phyloP scores from a whole-genome alignment of 35 echinoderm and acorn worm species.

The Apostichopus parvimensis region DNA sequence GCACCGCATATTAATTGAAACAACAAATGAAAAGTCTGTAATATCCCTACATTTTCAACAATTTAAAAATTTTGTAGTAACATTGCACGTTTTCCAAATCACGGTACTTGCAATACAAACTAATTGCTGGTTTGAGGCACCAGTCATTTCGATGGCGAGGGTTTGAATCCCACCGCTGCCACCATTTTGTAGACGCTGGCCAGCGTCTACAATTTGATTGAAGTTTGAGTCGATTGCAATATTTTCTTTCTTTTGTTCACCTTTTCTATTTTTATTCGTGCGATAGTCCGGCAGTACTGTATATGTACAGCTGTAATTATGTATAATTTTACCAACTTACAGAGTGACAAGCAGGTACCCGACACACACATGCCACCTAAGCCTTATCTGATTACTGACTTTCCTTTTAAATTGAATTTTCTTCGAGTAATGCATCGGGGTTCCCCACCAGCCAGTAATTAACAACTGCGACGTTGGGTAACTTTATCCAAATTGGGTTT shows the following conservation, averaged over 20 bases:
- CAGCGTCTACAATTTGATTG: no score
- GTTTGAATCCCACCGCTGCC: constrained; percentile 99
- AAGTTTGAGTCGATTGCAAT: no score
- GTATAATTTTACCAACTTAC: neutral
- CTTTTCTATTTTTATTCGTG: no score
- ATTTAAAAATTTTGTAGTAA: no score
- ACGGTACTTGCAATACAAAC: no score
- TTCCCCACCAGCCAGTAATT: neutral
- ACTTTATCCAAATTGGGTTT: neutral
- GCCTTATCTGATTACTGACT: neutral
- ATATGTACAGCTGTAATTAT: neutral
- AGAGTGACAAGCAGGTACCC: neutral
- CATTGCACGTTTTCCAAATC: no score
- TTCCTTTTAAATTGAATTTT: neutral
- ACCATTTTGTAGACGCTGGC: neutral
- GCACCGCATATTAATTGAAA: no score
- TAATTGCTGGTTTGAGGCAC: constrained; percentile 94
- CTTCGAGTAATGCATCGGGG: neutral
- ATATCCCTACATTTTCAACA: no score
- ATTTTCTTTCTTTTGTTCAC: no score
- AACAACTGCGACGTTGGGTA: neutral
- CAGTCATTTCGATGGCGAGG: constrained; percentile 99
- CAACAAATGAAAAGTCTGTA: no score
- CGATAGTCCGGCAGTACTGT: no score
- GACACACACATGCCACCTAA: neutral